Base-by-base conservation (phyloP, 30 jellyfish, hydroid and myxozoan genomes). In the Clytia hemisphaerica region DNA sequence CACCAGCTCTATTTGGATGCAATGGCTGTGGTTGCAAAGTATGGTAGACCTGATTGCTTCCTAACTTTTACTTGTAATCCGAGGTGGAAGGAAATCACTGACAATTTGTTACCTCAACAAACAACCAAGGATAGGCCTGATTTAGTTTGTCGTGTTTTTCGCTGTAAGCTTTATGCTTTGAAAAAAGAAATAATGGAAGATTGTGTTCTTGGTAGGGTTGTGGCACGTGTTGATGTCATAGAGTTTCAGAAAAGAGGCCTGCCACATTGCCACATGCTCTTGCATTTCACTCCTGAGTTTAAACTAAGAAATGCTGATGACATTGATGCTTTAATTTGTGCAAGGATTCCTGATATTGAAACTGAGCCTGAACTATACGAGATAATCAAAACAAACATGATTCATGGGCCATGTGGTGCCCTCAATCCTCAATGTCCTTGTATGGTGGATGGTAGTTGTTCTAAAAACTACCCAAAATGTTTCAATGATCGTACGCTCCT, bases 171-270 rank as follows among this genome's bases (percentile, higher is more conserved):
- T 30, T 37, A 79, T 37, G 88, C 82, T 22, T 49, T 79, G 7
- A 38, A 25, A 10, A 24, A 58, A 1, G 82, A 57, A 26, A 61
- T 55, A 15, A 61, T 62, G n/a, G n/a, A n/a, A n/a, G n/a, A n/a
- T n/a, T n/a, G n/a, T n/a, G n/a, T n/a, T n/a, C n/a, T n/a, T n/a
- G n/a, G n/a, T n/a, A n/a, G n/a, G n/a, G n/a, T n/a, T n/a, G n/a
- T n/a, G n/a, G n/a, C n/a, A n/a, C n/a, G n/a, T n/a, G n/a, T n/a
- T n/a, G n/a, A n/a, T n/a, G n/a, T n/a, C n/a, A 54, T 79, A 30
- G 93, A 55, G 71, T 72, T 79, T 45, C 83, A 79, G 78, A 76
- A 76, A 36, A 66, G 87, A 66, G 87, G 92, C 4, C 67, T 77
- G 67, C 88, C 90, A n/a, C 87, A 72, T 45, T 61, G 75, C 16